Conservation (phyloP, 2,888 invertebrate species). For the Tenthredo scrophulariae region DNA sequence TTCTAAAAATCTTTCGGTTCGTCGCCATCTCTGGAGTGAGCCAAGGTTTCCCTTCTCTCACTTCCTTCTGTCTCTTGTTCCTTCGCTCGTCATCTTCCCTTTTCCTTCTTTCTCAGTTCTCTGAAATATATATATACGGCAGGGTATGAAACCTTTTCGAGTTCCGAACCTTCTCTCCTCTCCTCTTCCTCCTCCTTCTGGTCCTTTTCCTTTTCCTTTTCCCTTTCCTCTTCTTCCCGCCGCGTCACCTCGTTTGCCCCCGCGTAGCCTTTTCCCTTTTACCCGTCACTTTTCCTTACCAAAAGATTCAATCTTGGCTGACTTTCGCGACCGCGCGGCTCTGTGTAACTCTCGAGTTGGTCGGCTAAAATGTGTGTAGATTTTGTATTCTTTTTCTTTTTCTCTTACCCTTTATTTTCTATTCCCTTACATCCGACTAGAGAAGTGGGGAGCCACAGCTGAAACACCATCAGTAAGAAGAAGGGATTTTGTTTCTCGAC, state of each 20-base stretch:
- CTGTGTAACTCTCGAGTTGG: conserved; percentile 35
- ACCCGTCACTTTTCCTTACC: conserved; percentile 49
- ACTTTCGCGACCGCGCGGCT: conserved; percentile 32
- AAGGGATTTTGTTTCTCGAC: background rate
- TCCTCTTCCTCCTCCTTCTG: background rate
- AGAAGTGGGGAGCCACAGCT: background rate
- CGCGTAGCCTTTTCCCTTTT: conserved; percentile 34
- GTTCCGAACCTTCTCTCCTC: background rate
- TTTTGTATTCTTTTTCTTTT: background rate
- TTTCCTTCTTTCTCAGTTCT: conserved; percentile 6
- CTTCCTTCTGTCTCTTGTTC: conserved; percentile 3
- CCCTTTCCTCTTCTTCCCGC: too few relatives aligned
- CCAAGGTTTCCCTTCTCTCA: conserved; percentile 9
- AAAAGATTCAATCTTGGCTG: conserved; percentile 48
- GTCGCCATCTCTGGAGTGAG: conserved; percentile 29
- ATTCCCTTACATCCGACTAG: background rate
- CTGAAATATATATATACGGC: conserved; percentile 13
- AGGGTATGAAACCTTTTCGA: conserved; percentile 45
- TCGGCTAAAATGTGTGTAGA: conserved; percentile 31
- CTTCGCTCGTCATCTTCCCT: background rate
- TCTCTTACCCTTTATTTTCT: background rate
- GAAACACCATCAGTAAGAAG: background rate
- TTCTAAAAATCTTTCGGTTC: conserved; percentile 46
- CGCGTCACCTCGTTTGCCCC: background rate
- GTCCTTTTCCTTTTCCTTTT: background rate